Base-by-base conservation (phyloP, 1,140 invertebrate species). In the Agraylea sexmaculata region DNA sequence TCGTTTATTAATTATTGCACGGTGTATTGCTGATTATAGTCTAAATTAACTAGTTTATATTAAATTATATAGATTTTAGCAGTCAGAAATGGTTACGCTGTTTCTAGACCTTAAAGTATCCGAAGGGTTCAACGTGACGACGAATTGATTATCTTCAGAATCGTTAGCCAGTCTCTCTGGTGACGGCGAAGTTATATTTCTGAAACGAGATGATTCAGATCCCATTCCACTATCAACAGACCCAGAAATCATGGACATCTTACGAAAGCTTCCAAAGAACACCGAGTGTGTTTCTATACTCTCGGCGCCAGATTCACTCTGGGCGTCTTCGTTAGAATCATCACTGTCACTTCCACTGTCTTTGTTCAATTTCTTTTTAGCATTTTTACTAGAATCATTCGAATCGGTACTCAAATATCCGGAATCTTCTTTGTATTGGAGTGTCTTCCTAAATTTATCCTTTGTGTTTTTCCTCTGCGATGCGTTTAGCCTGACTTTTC, bases 271-370 rank as follows among this genome's bases (percentile, higher is more conserved):
- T 37, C 63, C 80, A 50, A 83, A 83, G 50, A 84, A 81, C 6
- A 86, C 81, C n/a, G 81, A 84, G 59, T 87, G 81, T 0, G 83
- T 87, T 40, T 83, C 83, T 11, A 86, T 70, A 55, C 83, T 87
- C 53, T 87, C 83, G 4, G 78, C 83, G 0, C 83, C 83, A 16
- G 83, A 87, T 60, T 87, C 83, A 53, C 83, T 85, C 30, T 76
- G 74, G 4, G 79, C 81, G 45, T 83, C 80, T 20, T 75, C 64
- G 6, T 63, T 40, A 12, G 64, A 66, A 47, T 66, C 65, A 20
- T 49, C 47, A 35, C 74, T 78, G 46, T 76, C 75, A 45, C 67
- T 74, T 37, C 69, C 69, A 54, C 67, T 73, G 16, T 62, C 56
- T 44, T 56, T 58, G 51, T 57, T 62, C 18, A 58, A 55, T 41